Base-by-base conservation (phyloP, 2,113 vertebrate species). In the Anser brachyrhynchus region DNA sequence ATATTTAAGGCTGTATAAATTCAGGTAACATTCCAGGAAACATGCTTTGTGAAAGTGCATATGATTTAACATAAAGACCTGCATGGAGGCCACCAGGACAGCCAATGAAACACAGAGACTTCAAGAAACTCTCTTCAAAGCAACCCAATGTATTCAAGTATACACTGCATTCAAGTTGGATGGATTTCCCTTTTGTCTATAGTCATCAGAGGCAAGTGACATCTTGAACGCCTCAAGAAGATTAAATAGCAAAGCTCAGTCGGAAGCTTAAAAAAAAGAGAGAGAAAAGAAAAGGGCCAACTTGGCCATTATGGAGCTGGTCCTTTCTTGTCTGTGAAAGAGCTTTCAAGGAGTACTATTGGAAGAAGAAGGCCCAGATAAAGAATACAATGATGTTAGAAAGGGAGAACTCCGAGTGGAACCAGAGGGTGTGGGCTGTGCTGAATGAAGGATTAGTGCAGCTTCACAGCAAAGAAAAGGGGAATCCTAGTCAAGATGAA, bases 211-310 rank as follows among this genome's bases (percentile, higher is more conserved):
- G 97, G 98, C 98, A 98, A 98, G 98, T 99, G 98, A 99, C 98
- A 99, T 99, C 98, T 98, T 98, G 98, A 98, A 98, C 98, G 98
- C 98, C 98, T 99, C 98, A 98, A 98, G 98, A 98, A 99, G 98
- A 99, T 99, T 98, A 99, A 99, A 99, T 98, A 98, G 98, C 98
- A 98, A 96, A 98, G 98, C 98, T 98, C 98, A 86, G 97, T 98
- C 98, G 98, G 98, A 98, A 98, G 98, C 98, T 98, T 97, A 93
- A 97, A 97, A 98, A 97, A 97, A 96, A 95, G 91, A 93, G 96
- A 96, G 96, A 96, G 98, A 98, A 98, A 98, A 98, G 98, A 98
- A 98, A 98, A 98, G 98, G 98, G 97, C 98, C 98, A 98, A 96
- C 95, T 98, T 97, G 97, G 97, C 98, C 98, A 98, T 98, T 98